A percentile compares a stretch with the other conserved stretches of the same genome.
These are phyloP conservation scores for Nothocercus julius DNA, from an alignment of 2,113 vertebrate species.

Conservation along the genomic window DNA sequence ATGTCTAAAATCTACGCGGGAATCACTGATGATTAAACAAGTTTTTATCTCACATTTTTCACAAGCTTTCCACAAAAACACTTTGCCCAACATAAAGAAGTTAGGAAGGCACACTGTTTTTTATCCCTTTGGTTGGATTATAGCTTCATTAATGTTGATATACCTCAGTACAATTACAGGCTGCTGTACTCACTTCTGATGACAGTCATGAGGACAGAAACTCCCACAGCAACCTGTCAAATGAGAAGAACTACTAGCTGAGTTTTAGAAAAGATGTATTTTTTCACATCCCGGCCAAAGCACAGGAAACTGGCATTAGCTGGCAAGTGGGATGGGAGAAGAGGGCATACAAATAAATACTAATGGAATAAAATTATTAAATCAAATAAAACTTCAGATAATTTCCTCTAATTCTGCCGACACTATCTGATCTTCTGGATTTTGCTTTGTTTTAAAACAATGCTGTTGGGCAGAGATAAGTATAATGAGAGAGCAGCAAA, in stretches of 20 bases:
- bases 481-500: background rate
- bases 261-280: background rate
- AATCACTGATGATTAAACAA: constrained; percentile 15
- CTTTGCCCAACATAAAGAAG: background rate
- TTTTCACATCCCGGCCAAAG: background rate
- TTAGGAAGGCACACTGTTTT: background rate
- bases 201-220: background rate
- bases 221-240: background rate
- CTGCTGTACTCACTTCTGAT: background rate
- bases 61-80: background rate
- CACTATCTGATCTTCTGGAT: constrained; percentile 2
- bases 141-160: background rate
- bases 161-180: background rate
- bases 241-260: background rate
- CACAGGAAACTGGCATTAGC: constrained; percentile 19
- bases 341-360: background rate
- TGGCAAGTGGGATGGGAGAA: background rate
- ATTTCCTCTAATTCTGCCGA: constrained; percentile 56
- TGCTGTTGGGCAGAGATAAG: constrained; percentile 39
- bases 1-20: background rate
- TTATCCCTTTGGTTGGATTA: background rate
- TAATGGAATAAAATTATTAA: constrained; percentile 11
- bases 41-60: background rate
- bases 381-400: constrained; percentile 50
- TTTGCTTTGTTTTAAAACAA: constrained; percentile 58